Evolutionary conservation across 2,113 vertebrate species (phyloP), one percentile per base, ranked within the genome.

Genomic region (Nematolebias whitei): DNA sequence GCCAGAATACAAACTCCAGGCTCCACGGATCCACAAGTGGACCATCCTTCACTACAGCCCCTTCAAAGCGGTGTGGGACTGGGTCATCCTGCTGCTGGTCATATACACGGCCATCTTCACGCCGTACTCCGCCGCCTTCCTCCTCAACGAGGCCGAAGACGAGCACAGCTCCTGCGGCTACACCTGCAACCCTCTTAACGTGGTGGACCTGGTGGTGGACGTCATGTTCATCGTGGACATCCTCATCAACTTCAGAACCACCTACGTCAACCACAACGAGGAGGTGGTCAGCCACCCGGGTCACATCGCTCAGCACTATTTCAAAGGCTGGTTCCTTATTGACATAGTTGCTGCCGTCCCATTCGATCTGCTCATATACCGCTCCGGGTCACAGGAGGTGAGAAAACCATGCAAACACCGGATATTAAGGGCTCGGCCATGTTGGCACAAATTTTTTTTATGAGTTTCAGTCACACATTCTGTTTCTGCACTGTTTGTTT

Each of bases 301-400:
- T 29, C 95, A 93, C 86, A 99, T 99, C 0, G 96, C 97, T 1
- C 92, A 97, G 72, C 97, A 99, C 76, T 99, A 99, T 89, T 98
- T 99, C 91, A 99, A 99, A 84, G 98, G 98, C 67, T 99, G 98
- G 98, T 99, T 99, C 93, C 96, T 99, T 84, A 99, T 99, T 0
- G 98, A 99, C 87, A 96, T 99, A 74, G 97, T 99, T 12, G 98
- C 98, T 0, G 98, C 98, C 82, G 97, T 99, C 73, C 98, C 98
- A 53, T 99, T 99, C 0, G 98, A 99, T 82, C 92, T 99, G 81
- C 96, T 99, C 84, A 97, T 99, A 87, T 99, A 96, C 89, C 94
- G 94, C 81, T 94, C 96, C 0, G 94, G 96, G 19, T 95, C 96
- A 1, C 97, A 98, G 4, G 97, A 99, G 96, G 97, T 98, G 85